Evolutionary conservation across 1,140 invertebrate species (phyloP), one percentile per base, ranked within the genome.

Genomic region (Anagrus nilaparvatae): DNA sequence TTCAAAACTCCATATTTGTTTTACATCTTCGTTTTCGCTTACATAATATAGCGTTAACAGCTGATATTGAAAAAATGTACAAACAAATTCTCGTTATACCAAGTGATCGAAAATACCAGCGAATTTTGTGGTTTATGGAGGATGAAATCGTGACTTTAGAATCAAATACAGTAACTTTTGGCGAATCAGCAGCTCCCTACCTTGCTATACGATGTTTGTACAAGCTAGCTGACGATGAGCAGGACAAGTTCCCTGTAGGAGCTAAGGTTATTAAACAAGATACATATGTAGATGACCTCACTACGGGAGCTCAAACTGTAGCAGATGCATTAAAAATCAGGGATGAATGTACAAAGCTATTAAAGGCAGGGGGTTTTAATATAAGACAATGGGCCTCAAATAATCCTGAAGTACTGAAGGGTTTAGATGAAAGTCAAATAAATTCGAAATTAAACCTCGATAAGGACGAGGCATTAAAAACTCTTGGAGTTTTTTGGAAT

Each of bases 231-330:
- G 14, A 42, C 1, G 38, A 40, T 28, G 50, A 54, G 39, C 3
- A 14, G 16, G 7, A 44, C 1, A 12, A 43, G 14, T 61, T 43
- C 40, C 58, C 53, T 2, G 7, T 19, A 1, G 52, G 39, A 8
- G 34, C 51, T 14, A 20, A 42, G 44, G 46, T 58, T 2, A 32
- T 60, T 18, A 30, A 48, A 40, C 44, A 43, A 6, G 56, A 61
- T 42, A 52, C 62, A 16, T 67, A 67, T 38, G 60, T 70, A 7
- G 69, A 72, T 46, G 64, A 71, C 44, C 29, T 64, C 5, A 23
- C 69, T n/a, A 56, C 56, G 12, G 65, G 69, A 13, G 45, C 43
- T 5, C 20, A 52, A n/a, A 53, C 47, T 3, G 33, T 59, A 23
- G 47, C 61, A 34, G 48, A 60, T 34, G 55, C 60, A 20, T 9